Base-by-base conservation (phyloP, 2,797 vertebrate species). In the Heterohyrax brucei region DNA sequence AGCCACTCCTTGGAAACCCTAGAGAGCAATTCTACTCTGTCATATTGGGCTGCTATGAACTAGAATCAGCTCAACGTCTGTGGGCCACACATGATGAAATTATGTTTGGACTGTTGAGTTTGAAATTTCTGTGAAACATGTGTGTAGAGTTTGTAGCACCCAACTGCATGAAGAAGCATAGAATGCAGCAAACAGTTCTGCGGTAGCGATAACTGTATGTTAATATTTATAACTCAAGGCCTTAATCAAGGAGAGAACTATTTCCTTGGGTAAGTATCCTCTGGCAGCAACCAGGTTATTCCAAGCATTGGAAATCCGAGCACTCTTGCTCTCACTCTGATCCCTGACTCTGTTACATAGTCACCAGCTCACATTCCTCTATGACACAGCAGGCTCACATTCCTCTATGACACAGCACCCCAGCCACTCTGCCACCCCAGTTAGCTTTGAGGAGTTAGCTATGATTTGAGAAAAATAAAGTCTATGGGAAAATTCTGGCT, bases 351-450 rank as follows among this genome's bases (percentile, higher is more conserved):
- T 6, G 33, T 46, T 10, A 19, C 33, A 39, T 1, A 30, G 50
- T 1, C 5, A 26, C 7, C 44, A 24, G 39, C 24, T 46, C 10
- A 30, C 22, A 12, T 10, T 75, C 72, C 22, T 28, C 28, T 5
- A 2, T 39, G 21, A 22, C 10, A 24, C 13, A n/a, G 3, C 2
- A 24, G 2, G 1, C 0, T 22, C 24, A 30, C 22, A 12, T 10
- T 75, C 72, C 22, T 28, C 28, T 5, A 2, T 39, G 21, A 22
- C 10, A 24, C 13, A n/a, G 3, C 26, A 16, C 26, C 24, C 44
- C n/a, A 21, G n/a, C 10, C 0, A 0, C 53, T 79, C 66, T 77
- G 24, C 64, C 61, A 77, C 7, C 24, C 56, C n/a, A 61, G 22
- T 39, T 14, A 33, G 7, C 64, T 18, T 3, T 28, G 12, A 53